Conservation (phyloP, 37 sponge, comb jelly and placozoan genomes). For the Bolinopsis microptera region DNA sequence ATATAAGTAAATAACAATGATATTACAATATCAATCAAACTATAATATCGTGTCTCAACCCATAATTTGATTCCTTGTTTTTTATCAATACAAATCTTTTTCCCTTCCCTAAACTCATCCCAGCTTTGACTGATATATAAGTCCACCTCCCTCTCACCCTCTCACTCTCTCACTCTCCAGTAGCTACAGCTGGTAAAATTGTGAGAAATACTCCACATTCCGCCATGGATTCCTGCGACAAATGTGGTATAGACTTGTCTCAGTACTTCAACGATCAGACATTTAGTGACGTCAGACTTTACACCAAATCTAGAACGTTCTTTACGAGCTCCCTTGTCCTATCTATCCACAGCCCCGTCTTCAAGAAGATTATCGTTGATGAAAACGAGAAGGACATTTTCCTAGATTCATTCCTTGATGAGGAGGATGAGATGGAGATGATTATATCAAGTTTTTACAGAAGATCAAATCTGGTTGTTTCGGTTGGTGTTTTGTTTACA, state of each 20-base stretch:
- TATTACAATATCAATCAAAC: no score
- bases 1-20: no score
- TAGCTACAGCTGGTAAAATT: no score
- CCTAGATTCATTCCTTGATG: slow-evolving; percentile 13
- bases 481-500: neutral
- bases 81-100: no score
- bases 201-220: no score
- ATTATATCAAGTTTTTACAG: neutral
- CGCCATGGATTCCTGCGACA: neutral
- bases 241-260: neutral
- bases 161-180: no score
- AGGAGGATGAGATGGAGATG: slow-evolving; percentile 34
- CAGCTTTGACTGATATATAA: no score
- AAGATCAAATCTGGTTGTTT: neutral
- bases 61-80: no score
- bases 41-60: no score
- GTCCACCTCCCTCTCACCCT: no score
- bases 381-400: slow-evolving; percentile 22
- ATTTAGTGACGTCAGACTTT: slow-evolving; percentile 19
- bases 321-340: neutral
- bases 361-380: neutral
- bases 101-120: no score
- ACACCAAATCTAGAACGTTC: slow-evolving; percentile 5
- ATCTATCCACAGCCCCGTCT: neutral
- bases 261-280: neutral